Percentiles rank a stretch among this genome's conserved stretches.
Evolutionary conservation across 2,888 invertebrate species (phyloP).

Genomic region (Drosophila pseudotalamancana): DNA sequence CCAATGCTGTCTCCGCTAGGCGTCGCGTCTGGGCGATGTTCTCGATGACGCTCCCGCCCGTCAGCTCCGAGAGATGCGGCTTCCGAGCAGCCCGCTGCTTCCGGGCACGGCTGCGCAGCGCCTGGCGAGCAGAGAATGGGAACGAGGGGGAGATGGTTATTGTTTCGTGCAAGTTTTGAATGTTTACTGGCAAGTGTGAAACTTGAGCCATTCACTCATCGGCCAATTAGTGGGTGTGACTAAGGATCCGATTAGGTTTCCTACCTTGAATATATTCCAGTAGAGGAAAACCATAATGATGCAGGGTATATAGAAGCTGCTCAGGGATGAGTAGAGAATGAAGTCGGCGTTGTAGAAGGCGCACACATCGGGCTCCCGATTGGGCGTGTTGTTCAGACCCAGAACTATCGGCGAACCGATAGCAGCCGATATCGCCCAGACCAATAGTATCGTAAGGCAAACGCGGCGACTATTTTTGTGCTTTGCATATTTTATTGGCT

Average conservation of each 20-base stretch:
- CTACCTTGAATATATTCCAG: slow-evolving; percentile 97
- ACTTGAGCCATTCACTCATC: too few relatives aligned
- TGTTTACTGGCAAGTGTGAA: too few relatives aligned
- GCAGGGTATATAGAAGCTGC: slow-evolving; percentile 99
- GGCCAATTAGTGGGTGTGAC: too few relatives aligned
- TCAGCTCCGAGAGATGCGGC: slow-evolving; percentile 90
- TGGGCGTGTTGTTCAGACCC: slow-evolving; percentile 96
- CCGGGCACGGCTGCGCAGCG: slow-evolving; percentile 92
- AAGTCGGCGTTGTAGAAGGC: slow-evolving; percentile 99
- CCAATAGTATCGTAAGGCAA: slow-evolving; percentile 96
- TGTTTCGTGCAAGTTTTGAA: slow-evolving; percentile 13
- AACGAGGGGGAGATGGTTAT: not conserved
- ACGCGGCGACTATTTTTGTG: slow-evolving; percentile 98
- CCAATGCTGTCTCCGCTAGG: slow-evolving; percentile 91
- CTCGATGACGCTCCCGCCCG: slow-evolving; percentile 93
- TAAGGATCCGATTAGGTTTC: slow-evolving; percentile 43
- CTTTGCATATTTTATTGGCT: slow-evolving; percentile 99
- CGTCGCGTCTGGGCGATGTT: slow-evolving; percentile 93
- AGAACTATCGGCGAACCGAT: slow-evolving; percentile 98
- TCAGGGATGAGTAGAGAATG: slow-evolving; percentile 98
- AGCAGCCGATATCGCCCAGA: slow-evolving; percentile 97
- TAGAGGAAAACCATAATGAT: slow-evolving; percentile 99
- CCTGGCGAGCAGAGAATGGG: slow-evolving; percentile 85
- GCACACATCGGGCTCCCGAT: slow-evolving; percentile 93
- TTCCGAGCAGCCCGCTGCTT: slow-evolving; percentile 92